Base-by-base conservation (phyloP, 2,888 invertebrate genomes). In the Cephus spinipes region DNA sequence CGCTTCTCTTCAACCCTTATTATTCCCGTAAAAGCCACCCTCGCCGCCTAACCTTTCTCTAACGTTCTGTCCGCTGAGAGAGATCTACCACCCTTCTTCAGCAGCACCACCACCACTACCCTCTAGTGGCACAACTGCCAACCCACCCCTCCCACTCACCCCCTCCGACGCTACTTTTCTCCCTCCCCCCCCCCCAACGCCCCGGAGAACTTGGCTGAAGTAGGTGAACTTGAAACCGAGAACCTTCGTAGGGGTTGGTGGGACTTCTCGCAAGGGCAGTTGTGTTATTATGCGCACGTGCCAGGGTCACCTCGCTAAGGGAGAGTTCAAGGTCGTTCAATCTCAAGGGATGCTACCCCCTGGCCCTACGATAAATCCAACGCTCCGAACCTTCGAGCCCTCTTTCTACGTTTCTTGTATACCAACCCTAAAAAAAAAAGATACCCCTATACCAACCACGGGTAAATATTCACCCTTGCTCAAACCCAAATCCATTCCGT, bases 181-280 rank as follows among this genome's bases (percentile, higher is more conserved):
- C 23, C 2, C 9, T 31, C 68, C 35, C 75, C 75, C 73, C 73
- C 77, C 75, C 69, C 71, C 23, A 23, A 12, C 69, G 73, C 33
- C 73, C 35, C 75, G 73, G 73, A 79, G 74, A 77, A 36, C 30
- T 69, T 69, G 31, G 74, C 68, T 68, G 69, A 74, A 76, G 74
- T 78, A 79, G 80, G 80, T 82, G 83, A 83, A 82, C 83, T 83
- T 83, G 83, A 83, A 80, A 80, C 77, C 76, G 81, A 36, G 33
- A 31, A 73, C 34, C 55, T 55, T 55, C 55, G 55, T 55, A 55
- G 40, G 15, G 69, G 31, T 15, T 33, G 74, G 36, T 33, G 33
- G n/a, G 69, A 12, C 32, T 68, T 35, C 23, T 55, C 35, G 73
- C 35, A 35, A 73, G 79, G 81, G 80, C 79, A 73, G 79, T 77